Conservation (phyloP, 2,888 invertebrate species). For the Serrognathus titanus region DNA sequence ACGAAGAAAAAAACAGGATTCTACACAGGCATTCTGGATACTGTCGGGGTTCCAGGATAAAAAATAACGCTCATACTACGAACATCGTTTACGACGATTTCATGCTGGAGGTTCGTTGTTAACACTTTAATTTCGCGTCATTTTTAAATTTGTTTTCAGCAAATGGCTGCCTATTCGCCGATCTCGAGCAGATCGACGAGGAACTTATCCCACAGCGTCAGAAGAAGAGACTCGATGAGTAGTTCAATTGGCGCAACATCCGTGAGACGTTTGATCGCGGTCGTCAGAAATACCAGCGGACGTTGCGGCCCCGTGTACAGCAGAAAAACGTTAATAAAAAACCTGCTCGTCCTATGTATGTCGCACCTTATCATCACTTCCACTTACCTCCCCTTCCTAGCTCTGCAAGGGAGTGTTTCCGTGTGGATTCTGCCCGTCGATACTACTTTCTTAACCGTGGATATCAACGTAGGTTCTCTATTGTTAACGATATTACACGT, state of each 20-base stretch:
- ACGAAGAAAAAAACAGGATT: conserved; percentile 39
- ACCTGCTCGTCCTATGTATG: conserved; percentile 56
- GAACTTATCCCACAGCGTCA: conserved; percentile 48
- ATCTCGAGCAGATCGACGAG: conserved; percentile 57
- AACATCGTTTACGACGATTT: conserved; percentile 38
- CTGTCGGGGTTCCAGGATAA: conserved; percentile 37
- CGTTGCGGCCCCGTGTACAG: conserved; percentile 48
- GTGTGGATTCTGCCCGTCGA: conserved; percentile 47
- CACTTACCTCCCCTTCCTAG: conserved; percentile 60
- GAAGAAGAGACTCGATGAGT: conserved; percentile 65
- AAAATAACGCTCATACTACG: conserved; percentile 38
- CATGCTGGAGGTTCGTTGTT: conserved; percentile 36
- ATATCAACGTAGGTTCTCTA: conserved; percentile 54
- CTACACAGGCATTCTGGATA: conserved; percentile 40
- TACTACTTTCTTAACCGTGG: conserved; percentile 19
- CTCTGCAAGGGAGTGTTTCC: conserved; percentile 54
- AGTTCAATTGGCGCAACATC: conserved; percentile 76
- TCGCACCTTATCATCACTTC: conserved; percentile 63
- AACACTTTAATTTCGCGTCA: neutral
- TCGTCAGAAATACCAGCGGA: conserved; percentile 45
- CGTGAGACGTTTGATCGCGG: conserved; percentile 68
- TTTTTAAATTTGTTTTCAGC: conserved; percentile 30
- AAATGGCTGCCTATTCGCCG: conserved; percentile 57
- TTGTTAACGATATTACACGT: conserved; percentile 61
- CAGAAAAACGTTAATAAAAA: conserved; percentile 50